Evolutionary conservation across 2,888 invertebrate genomes (phyloP).

Genomic region (Oligia fasciuncula): DNA sequence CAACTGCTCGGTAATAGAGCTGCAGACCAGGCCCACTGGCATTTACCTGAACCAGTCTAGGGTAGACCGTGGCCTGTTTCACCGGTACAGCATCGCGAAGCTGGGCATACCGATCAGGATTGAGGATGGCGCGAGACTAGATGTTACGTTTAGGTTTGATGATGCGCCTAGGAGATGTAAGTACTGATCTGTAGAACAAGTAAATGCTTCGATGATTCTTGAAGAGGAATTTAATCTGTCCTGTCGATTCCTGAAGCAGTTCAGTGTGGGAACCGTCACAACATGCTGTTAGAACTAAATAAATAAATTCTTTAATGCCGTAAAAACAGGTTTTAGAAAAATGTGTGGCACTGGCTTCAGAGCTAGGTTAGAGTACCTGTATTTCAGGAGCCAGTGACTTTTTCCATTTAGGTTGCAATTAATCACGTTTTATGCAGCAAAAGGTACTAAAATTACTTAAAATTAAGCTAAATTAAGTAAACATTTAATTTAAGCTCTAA

Average conservation of each 20-base stretch:
- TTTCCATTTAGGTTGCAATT: too few species aligned
- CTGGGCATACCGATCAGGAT: slow-evolving; percentile 71
- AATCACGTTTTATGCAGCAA: too few species aligned
- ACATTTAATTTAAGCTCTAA: too few species aligned
- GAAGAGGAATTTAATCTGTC: neutral
- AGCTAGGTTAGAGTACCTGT: too few species aligned
- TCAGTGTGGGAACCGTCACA: neutral
- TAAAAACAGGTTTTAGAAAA: too few species aligned
- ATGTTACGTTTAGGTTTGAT: slow-evolving; percentile 75
- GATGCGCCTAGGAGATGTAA: slow-evolving; percentile 82
- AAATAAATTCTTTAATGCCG: too few species aligned
- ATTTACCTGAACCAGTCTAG: slow-evolving; percentile 82
- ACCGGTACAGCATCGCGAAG: slow-evolving; percentile 78
- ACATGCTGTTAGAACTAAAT: neutral
- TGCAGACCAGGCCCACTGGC: slow-evolving; percentile 73
- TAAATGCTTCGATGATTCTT: neutral
- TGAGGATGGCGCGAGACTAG: slow-evolving; percentile 74
- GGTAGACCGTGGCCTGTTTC: slow-evolving; percentile 80
- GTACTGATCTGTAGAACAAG: slow-evolving; percentile 51
- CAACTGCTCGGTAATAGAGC: slow-evolving; percentile 80
- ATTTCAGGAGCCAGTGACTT: too few species aligned
- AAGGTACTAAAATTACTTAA: too few species aligned
- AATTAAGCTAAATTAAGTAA: too few species aligned
- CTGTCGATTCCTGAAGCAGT: neutral
- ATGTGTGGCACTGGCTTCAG: too few species aligned